phyloP scores from a whole-genome alignment of 2,113 vertebrate species.

The Colinus virginianus region DNA sequence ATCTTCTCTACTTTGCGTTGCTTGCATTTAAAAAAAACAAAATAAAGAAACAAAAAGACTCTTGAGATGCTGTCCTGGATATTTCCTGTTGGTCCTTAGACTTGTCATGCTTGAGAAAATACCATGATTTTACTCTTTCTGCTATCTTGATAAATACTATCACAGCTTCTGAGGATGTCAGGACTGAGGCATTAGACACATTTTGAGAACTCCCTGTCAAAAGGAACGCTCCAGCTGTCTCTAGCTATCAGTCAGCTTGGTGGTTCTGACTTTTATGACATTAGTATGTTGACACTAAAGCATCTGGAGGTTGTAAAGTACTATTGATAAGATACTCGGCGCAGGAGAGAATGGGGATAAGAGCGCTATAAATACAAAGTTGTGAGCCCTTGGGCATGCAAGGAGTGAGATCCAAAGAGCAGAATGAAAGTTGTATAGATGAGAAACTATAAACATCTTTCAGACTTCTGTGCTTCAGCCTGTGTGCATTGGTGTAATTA shows the following conservation, averaged over 20 bases:
- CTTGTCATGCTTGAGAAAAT: neutral
- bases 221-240: neutral
- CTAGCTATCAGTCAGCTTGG: neutral
- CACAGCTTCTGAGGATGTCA: neutral
- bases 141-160: neutral
- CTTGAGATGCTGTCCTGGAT: neutral
- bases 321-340: neutral
- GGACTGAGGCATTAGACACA: rapidly evolving
- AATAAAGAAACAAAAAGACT: neutral
- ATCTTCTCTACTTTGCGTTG: neutral
- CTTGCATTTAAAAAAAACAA: neutral
- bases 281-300: neutral
- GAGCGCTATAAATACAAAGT: neutral
- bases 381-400: neutral
- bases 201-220: neutral
- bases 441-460: neutral
- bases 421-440: neutral
- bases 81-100: neutral
- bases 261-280: neutral
- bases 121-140: neutral
- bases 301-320: neutral
- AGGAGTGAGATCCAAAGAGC: neutral
- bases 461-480: neutral
- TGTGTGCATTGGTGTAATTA: neutral
- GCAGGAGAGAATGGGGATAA: rapidly evolving